These are phyloP conservation scores for Fabriciana adippe DNA, from an alignment of 2,888 invertebrate genomes.

Conservation along the genomic window DNA sequence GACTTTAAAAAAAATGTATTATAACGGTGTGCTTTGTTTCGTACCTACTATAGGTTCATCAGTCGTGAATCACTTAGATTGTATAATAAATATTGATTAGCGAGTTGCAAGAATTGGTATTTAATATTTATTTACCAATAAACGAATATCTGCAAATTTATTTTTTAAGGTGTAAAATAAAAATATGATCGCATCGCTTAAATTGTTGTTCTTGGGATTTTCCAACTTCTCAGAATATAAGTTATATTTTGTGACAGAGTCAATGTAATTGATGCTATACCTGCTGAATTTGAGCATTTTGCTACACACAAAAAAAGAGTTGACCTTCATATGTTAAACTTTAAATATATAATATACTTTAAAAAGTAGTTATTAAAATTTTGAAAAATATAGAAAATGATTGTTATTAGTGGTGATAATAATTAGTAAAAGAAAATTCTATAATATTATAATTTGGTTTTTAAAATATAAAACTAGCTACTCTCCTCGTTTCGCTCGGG, in stretches of 20 bases:
- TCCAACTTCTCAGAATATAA: conserved; percentile 27
- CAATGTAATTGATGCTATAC: conserved; percentile 22
- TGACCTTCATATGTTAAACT: not conserved
- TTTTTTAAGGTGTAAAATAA: conserved; percentile 4
- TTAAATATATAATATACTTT: not conserved
- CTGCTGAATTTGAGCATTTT: not conserved
- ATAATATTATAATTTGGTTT: too few relatives aligned
- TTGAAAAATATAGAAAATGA: too few relatives aligned
- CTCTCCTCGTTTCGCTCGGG: too few relatives aligned
- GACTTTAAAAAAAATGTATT: too few relatives aligned
- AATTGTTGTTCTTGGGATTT: conserved; percentile 21
- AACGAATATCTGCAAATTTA: conserved; percentile 18
- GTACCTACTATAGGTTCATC: too few relatives aligned
- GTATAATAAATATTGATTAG: not conserved
- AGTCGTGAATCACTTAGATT: too few relatives aligned
- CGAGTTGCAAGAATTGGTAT: not conserved
- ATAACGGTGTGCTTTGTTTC: too few relatives aligned
- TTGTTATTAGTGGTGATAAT: too few relatives aligned
- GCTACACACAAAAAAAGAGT: not conserved
- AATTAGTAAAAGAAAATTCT: too few relatives aligned
- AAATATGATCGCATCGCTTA: conserved; percentile 1
- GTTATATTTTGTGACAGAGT: conserved; percentile 12
- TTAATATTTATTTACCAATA: not conserved
- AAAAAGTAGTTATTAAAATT: too few relatives aligned
- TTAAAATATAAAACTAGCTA: too few relatives aligned